Evolutionary conservation across 2,797 vertebrate species (phyloP), one percentile per base, ranked within the genome.

Genomic region (Lophius americanus): DNA sequence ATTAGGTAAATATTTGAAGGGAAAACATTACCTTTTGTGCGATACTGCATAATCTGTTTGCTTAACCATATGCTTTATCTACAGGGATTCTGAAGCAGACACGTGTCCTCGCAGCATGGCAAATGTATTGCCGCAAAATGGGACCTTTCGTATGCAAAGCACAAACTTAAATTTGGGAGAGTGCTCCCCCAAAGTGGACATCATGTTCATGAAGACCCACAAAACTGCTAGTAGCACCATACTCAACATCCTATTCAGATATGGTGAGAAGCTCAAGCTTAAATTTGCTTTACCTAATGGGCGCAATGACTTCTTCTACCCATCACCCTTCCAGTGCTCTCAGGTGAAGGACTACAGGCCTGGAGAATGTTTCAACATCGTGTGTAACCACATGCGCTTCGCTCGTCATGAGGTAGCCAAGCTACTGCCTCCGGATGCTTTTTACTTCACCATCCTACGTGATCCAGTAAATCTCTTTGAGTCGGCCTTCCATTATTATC

Each of bases 121-220:
- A 0, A 81, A 63, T 0, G 0, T 12, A 37, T 48, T 47, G 38
- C 63, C 14, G 4, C 52, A 32, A 0, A 69, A 57, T 2, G 0
- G 0, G 0, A 57, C 69, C 37, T 84, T 85, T 0, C 0, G 60
- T 10, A 83, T 80, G 0, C 78, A 55, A 41, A 64, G 32, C 36
- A 1, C 48, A 5, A 51, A n/a, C 0, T 61, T 39, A 0, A 51
- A 12, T 14, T 41, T 48, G 1, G 51, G 75, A 41, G 8, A 36
- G 43, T 98, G 97, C 74, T 86, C 44, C 41, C 95, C 95, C 3
- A 93, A 73, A 72, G 55, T 85, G 1, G 89, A 98, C 78, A 67
- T 98, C 74, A 96, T 98, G 96, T 99, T 98, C 92, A 92, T 98
- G 94, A 99, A 99, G 92, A 98, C 97, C 0, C 97, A 98, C 88